These are phyloP conservation scores for Tetramorium alpestre DNA, from an alignment of 1,140 invertebrate species.

Conservation along the genomic window DNA sequence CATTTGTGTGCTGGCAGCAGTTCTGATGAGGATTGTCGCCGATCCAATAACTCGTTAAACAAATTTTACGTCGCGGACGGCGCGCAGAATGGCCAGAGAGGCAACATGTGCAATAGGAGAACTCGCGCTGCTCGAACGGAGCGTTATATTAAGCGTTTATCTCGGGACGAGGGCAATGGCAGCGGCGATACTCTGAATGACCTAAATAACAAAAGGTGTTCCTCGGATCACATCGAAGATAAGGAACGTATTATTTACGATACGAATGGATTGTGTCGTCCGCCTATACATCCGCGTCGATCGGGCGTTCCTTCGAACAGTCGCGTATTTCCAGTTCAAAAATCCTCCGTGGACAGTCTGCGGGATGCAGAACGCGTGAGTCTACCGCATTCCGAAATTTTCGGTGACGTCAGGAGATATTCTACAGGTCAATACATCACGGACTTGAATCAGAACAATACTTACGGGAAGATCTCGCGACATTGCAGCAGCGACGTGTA, in stretches of 20 bases:
- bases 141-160: slow-evolving; percentile 91
- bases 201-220: slow-evolving; percentile 7
- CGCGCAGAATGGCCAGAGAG: slow-evolving; percentile 68
- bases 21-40: slow-evolving; percentile 90
- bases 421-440: slow-evolving; percentile 37
- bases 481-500: slow-evolving; percentile 53
- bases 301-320: slow-evolving; percentile 35
- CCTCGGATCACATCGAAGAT: slow-evolving; percentile 35
- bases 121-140: slow-evolving; percentile 91
- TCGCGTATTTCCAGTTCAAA: slow-evolving; percentile 38
- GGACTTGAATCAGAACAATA: slow-evolving; percentile 73
- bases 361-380: not conserved
- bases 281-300: slow-evolving; percentile 42
- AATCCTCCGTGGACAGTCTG: slow-evolving; percentile 51
- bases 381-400: slow-evolving; percentile 4
- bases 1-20: slow-evolving; percentile 88
- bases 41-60: slow-evolving; percentile 88
- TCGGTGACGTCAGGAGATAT: slow-evolving; percentile 43
- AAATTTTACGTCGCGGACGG: slow-evolving; percentile 89
- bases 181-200: slow-evolving; percentile 66
- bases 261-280: slow-evolving; percentile 25
- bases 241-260: slow-evolving; percentile 53
- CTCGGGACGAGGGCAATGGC: slow-evolving; percentile 87
- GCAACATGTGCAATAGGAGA: slow-evolving; percentile 86
- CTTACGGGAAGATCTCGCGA: slow-evolving; percentile 73